Percentiles rank a stretch among this genome's conserved stretches.
These are phyloP conservation scores for Thunnus albacares DNA, from an alignment of 2,797 vertebrate species.

Conservation along the genomic window DNA sequence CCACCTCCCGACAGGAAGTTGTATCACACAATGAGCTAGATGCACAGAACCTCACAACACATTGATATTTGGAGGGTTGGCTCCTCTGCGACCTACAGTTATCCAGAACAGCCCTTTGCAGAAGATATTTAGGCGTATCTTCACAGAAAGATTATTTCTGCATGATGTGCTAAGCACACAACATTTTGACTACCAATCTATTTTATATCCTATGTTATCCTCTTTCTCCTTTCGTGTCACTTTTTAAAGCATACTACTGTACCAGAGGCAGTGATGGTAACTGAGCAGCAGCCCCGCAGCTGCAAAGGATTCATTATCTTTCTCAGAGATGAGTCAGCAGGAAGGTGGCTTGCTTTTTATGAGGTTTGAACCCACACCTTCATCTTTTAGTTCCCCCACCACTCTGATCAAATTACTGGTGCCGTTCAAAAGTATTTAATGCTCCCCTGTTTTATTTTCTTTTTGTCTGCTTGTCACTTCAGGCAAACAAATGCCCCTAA, in stretches of 20 bases:
- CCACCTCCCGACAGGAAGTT: no score
- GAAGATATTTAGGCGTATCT: no score
- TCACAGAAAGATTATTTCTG: no score
- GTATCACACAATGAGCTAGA: no score
- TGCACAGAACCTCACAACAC: no score
- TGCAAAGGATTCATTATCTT: not conserved
- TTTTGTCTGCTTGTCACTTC: not conserved
- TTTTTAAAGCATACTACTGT: not conserved
- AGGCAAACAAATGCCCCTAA: slow-evolving; percentile 6
- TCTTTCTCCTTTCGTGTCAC: not conserved
- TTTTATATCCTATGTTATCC: not conserved
- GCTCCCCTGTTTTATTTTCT: not conserved
- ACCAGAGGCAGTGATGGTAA: not conserved
- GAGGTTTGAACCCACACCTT: not conserved
- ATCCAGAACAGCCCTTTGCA: no score
- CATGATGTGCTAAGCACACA: no score
- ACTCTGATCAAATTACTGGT: not conserved
- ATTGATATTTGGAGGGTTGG: no score
- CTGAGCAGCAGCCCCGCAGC: not conserved
- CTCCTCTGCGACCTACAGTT: no score
- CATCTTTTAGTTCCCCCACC: not conserved
- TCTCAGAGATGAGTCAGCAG: not conserved
- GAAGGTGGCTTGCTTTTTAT: not conserved
- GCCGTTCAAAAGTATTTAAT: not conserved
- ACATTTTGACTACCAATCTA: not conserved